Conservation (phyloP, 2,888 invertebrate genomes). For the Linnaemya tessellans region DNA sequence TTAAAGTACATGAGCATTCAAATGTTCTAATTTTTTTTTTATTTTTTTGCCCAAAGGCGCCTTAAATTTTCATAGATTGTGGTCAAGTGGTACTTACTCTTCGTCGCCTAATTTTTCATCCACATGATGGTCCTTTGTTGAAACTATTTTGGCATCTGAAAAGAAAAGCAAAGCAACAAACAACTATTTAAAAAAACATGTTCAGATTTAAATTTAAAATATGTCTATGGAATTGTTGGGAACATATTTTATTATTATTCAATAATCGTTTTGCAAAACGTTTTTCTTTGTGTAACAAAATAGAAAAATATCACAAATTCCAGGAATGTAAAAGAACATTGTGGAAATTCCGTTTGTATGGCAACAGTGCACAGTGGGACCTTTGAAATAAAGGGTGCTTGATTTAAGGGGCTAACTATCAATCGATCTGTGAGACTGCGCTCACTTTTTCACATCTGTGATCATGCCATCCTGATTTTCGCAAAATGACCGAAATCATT, state of each 20-base stretch:
- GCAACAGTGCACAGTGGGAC: too few relatives aligned
- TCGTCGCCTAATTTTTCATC: constrained; percentile 66
- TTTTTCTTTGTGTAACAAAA: neutral
- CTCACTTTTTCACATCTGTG: too few relatives aligned
- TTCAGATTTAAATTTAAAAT: neutral
- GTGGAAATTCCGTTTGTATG: neutral
- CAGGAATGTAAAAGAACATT: neutral
- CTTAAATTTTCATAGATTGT: constrained; percentile 56
- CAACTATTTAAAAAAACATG: neutral
- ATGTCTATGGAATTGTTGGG: neutral
- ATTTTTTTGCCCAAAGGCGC: constrained; percentile 44
- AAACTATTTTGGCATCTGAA: constrained; percentile 55
- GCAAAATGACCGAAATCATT: too few relatives aligned
- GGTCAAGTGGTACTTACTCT: constrained; percentile 68
- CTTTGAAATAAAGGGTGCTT: too few relatives aligned
- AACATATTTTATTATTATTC: neutral
- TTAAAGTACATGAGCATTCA: neutral
- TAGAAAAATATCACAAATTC: neutral
- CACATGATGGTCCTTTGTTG: constrained; percentile 56
- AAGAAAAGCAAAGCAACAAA: constrained; percentile 10
- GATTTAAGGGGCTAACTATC: too few relatives aligned
- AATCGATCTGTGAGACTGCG: too few relatives aligned
- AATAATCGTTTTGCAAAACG: neutral
- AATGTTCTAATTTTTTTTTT: constrained; percentile 11
- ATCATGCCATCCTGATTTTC: too few relatives aligned